Evolutionary conservation across 2,113 vertebrate genomes (phyloP), one percentile per base, ranked within the genome.

Genomic region (Corydoras maculifer): DNA sequence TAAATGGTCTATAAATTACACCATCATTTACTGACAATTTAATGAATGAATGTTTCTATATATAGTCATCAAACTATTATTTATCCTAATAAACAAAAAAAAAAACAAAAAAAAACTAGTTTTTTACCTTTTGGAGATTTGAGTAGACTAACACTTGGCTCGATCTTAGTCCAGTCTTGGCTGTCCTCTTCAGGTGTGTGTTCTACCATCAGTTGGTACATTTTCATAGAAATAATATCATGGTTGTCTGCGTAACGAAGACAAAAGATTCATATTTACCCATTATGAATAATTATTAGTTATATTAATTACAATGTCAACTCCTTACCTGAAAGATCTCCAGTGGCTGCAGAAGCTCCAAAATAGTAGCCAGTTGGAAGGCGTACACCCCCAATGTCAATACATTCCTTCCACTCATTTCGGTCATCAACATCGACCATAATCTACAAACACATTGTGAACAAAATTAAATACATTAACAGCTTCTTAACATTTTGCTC

Each of bases 161-260:
- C 93, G 0, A 99, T 96, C 86, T 98, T 97, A 18, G 95, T 98
- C 95, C 96, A 98, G 85, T 99, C 97, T 48, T 93, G 86, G 0
- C 82, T 92, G 32, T 98, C 95, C 73, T 99, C 97, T 3, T 98
- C 96, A 0, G 90, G 77, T 0, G 92, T 91, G 77, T 98, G 96
- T 32, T 98, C 95, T 7, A 99, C 96, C 92, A 94, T 97, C 74
- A 99, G 90, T 88, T 99, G 95, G 86, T 98, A 99, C 14, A 99
- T 87, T 88, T 99, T 99, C 93, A 99, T 94, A 0, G 96, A 99
- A 85, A 99, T 94, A 70, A 99, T 92, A 82, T 99, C 97, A 0
- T 99, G 97, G 85, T 98, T 98, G 80, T 99, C 97, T 99, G 84
- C 6, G 62, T 5, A 48, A 62, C 54, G 3, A 15, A 57, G 65